Evolutionary conservation across 2,797 vertebrate genomes (phyloP).

Genomic region (Hyperoplus immaculatus): DNA sequence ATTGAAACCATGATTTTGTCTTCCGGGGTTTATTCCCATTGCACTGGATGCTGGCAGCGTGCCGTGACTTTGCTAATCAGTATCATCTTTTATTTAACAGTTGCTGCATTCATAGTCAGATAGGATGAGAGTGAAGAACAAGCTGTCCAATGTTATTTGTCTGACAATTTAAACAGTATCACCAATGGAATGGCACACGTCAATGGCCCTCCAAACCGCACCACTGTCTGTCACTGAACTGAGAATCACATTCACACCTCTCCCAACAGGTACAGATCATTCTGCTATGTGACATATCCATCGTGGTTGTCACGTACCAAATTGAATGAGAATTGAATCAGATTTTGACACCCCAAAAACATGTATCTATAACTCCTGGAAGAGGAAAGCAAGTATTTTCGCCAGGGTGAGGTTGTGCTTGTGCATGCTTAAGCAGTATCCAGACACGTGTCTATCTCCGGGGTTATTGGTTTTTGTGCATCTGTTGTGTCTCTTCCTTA

Average conservation of each 20-base stretch:
- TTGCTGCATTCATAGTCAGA: not conserved
- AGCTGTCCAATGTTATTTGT: not conserved
- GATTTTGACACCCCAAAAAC: too few species aligned
- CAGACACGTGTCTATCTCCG: slow-evolving; percentile 30
- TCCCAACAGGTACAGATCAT: too few species aligned
- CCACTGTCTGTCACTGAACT: too few species aligned
- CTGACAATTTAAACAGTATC: not conserved
- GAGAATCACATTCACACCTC: too few species aligned
- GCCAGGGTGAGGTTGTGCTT: too few species aligned
- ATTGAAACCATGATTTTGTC: too few species aligned
- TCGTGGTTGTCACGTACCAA: too few species aligned
- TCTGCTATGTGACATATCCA: too few species aligned
- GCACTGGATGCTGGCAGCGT: not conserved
- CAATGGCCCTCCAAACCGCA: too few species aligned
- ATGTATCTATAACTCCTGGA: too few species aligned
- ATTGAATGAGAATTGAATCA: too few species aligned
- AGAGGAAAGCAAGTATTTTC: too few species aligned
- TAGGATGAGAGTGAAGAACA: not conserved
- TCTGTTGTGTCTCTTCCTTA: slow-evolving; percentile 13
- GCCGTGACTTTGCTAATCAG: not conserved
- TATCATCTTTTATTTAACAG: not conserved
- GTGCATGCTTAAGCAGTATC: slow-evolving; percentile 2
- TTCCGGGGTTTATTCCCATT: not conserved
- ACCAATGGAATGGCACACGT: not conserved
- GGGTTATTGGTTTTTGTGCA: slow-evolving; percentile 31